Conservation (phyloP, 2,797 vertebrate genomes). For the Pangasius krempfi region DNA sequence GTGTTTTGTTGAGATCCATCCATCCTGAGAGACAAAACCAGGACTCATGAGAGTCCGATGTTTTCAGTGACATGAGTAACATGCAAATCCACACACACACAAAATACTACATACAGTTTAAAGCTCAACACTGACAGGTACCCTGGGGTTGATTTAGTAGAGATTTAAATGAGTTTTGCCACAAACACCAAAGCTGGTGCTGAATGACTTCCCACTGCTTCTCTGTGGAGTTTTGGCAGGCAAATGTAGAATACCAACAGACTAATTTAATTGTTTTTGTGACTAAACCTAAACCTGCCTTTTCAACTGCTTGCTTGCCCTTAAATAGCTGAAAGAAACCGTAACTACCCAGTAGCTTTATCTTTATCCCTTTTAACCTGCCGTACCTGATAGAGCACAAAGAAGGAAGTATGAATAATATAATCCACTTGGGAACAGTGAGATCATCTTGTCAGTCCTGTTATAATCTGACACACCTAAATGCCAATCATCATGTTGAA, state of each 20-base stretch:
- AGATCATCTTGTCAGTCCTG: constrained; percentile 46
- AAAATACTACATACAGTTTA: not conserved
- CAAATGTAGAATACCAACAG: not conserved
- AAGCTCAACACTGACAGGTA: not conserved
- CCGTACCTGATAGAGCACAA: constrained; percentile 40
- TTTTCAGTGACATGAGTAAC: not conserved
- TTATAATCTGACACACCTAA: constrained; percentile 43
- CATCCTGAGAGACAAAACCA: not conserved
- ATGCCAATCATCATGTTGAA: constrained; percentile 33
- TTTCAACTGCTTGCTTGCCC: not conserved
- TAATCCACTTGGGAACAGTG: constrained; percentile 46
- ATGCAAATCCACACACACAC: not conserved
- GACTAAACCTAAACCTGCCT: not conserved
- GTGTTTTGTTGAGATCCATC: not conserved
- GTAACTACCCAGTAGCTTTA: constrained; percentile 24
- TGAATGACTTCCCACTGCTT: not conserved
- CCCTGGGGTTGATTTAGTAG: not conserved
- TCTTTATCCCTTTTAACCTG: constrained; percentile 44
- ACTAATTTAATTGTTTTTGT: not conserved
- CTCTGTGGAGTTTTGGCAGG: not conserved
- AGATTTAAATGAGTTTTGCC: not conserved
- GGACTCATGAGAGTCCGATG: not conserved
- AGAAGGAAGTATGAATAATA: constrained; percentile 45
- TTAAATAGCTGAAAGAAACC: constrained; percentile 8
- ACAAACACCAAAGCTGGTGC: not conserved